phyloP scores from a whole-genome alignment of 2,888 invertebrate genomes.

The Sipha maydis region DNA sequence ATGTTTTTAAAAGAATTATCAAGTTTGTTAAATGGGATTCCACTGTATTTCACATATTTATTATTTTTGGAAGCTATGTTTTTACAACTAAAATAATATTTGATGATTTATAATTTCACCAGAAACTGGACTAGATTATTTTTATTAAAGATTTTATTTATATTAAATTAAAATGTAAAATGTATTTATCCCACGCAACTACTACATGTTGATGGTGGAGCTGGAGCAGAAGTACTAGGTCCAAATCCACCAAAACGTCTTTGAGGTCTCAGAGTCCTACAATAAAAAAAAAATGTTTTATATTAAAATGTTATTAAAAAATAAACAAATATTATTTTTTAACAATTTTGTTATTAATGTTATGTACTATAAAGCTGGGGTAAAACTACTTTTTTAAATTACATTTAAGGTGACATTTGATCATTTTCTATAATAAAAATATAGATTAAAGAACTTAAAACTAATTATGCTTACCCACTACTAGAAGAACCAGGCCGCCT shows the following conservation, averaged over 20 bases:
- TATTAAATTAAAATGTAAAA: not conserved
- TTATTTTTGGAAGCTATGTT: not conserved
- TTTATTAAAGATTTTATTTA: not conserved
- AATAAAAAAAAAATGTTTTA: conserved; percentile 8
- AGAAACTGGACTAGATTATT: conserved; percentile 14
- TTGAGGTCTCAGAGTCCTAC: conserved; percentile 49
- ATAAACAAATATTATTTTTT: not conserved
- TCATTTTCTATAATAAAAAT: no score
- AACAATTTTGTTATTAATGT: not conserved
- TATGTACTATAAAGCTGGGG: no score
- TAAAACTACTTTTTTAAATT: no score
- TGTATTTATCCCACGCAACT: conserved; percentile 41
- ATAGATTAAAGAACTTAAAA: not conserved
- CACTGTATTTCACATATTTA: not conserved
- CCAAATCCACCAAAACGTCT: conserved; percentile 60
- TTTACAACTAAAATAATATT: not conserved
- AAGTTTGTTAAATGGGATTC: not conserved
- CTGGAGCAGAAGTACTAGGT: conserved; percentile 47
- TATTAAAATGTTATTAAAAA: not conserved
- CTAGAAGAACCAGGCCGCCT: conserved; percentile 42
- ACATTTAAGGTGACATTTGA: no score
- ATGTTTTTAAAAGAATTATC: not conserved
- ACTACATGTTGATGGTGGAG: conserved; percentile 56
- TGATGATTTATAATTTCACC: not conserved
- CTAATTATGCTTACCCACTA: conserved; percentile 23